Percentiles rank a stretch among this genome's conserved stretches.
phyloP scores from a whole-genome alignment of 2,113 vertebrate species.

The Sterna hirundo region DNA sequence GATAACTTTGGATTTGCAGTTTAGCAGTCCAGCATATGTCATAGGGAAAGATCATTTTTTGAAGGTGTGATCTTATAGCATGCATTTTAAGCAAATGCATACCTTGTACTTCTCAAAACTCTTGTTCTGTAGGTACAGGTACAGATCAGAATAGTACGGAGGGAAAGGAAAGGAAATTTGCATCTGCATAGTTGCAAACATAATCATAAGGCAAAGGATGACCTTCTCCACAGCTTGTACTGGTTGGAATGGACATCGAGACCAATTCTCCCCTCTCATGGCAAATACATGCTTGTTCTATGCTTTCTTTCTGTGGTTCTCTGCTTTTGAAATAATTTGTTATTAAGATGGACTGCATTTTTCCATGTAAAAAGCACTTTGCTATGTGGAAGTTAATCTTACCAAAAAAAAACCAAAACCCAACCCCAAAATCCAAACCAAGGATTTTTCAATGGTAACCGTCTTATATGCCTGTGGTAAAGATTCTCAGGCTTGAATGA shows the following conservation, averaged over 20 bases:
- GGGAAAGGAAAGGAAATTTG: not conserved
- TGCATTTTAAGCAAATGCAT: not conserved
- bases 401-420: not conserved
- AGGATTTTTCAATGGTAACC: not conserved
- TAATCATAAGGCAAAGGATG: not conserved
- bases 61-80: not conserved
- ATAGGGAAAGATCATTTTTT: not conserved
- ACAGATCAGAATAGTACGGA: not conserved
- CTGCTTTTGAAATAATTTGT: not conserved
- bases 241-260: not conserved
- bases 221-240: not conserved
- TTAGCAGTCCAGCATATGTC: not conserved
- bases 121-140: not conserved
- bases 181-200: not conserved
- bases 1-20: not conserved
- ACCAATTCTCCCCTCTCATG: not conserved
- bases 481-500: not conserved
- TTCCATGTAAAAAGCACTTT: not conserved
- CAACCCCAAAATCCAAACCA: not conserved
- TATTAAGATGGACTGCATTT: not conserved
- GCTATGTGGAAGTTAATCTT: not conserved
- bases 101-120: not conserved
- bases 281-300: not conserved
- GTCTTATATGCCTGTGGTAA: not conserved
- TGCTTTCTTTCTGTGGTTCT: not conserved